Percentiles rank a stretch among this genome's conserved stretches.
These are phyloP conservation scores for Batillaria attramentaria DNA, from an alignment of 1,140 invertebrate species.

Conservation along the genomic window DNA sequence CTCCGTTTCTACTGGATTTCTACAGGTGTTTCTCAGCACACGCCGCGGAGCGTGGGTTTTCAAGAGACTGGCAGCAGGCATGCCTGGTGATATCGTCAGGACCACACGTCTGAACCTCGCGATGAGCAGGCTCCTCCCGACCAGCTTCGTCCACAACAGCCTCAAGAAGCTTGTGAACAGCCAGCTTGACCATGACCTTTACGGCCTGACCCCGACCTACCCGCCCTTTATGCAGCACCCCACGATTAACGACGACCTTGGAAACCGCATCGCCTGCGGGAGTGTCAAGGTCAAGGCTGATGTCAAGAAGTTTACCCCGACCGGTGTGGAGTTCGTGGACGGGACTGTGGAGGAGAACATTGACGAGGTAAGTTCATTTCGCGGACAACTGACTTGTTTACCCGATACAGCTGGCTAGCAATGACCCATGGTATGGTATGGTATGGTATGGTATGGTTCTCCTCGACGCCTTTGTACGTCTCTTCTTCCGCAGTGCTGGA, in stretches of 20 bases:
- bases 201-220: conserved; percentile 72
- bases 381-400: no score
- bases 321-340: conserved; percentile 69
- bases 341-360: conserved; percentile 60
- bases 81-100: conserved; percentile 53
- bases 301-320: conserved; percentile 62
- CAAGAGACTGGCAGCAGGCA: conserved; percentile 64
- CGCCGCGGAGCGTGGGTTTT: conserved; percentile 73
- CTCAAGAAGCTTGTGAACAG: not conserved
- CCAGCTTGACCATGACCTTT: conserved; percentile 73
- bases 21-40: conserved; percentile 73
- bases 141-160: not conserved
- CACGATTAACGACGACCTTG: conserved; percentile 74
- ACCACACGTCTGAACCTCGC: conserved; percentile 27
- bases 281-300: conserved; percentile 70
- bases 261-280: conserved; percentile 73
- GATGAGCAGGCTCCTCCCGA: not conserved
- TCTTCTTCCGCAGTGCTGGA: no score
- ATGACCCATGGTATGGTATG: no score
- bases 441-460: no score
- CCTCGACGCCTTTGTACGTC: no score
- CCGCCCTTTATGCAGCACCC: conserved; percentile 71
- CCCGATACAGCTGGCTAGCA: no score
- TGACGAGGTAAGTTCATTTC: conserved; percentile 57
- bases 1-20: no score